Evolutionary conservation across 2,797 vertebrate species (phyloP), one percentile per base, ranked within the genome.

Genomic region (Miichthys miiuy): DNA sequence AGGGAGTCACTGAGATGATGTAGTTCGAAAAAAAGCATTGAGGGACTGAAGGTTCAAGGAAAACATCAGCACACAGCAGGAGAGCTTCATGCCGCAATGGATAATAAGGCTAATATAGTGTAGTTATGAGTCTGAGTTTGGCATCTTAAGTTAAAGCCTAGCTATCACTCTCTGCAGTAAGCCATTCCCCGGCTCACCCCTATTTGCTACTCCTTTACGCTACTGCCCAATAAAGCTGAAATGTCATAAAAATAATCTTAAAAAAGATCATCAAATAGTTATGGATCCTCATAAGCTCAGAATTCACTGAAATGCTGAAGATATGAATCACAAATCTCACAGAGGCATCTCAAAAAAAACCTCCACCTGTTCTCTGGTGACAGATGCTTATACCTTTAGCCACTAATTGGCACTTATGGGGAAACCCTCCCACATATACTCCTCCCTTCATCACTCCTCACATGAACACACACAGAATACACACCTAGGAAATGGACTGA

Each of bases 351-450:
- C 71, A 30, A 16, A 78, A 83, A 80, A 61, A 66, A 72, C 30
- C 86, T 83, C 70, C 80, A 87, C 87, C 88, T 90, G 77, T 73
- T 86, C 83, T 84, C 74, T 66, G 51, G 79, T 87, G 89, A 83
- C 70, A 74, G 84, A 89, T 84, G 79, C 71, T 76, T 75, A 78
- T 84, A 75, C 75, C 85, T 89, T 87, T 69, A 77, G 77, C 72
- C 63, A 66, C 82, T 92, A 93, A 92, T 90, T 91, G 87, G 80
- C 87, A 92, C 86, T 88, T 90, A 88, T 79, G 86, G 85, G 89
- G 87, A 85, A 90, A 85, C 79, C 86, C 90, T 72, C 82, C 81
- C 76, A 88, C 71, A 70, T 50, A 51, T 68, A 71, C 58, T 67
- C 67, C 48, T 77, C 69, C 82, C 77, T 83, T 66, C 64, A 79